A percentile compares a stretch with the other conserved stretches of the same genome.
phyloP scores from a whole-genome alignment of 2,888 invertebrate genomes.

The Malacosoma neustria region DNA sequence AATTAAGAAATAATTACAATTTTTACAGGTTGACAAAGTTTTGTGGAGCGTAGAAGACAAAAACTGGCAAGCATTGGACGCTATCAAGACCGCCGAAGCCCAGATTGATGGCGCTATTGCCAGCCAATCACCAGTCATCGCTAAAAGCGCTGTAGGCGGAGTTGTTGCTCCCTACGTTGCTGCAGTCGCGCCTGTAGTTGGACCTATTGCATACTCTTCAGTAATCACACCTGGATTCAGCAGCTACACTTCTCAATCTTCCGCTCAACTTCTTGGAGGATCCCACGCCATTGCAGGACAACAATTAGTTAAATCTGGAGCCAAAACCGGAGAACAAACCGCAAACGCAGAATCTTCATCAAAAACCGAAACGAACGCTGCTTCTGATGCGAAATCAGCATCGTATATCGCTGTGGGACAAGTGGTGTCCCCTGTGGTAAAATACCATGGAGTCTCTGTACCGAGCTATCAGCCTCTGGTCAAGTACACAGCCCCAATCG shows the following conservation, averaged over 20 bases:
- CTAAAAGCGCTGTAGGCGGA: conserved; percentile 26
- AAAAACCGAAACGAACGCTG: not conserved
- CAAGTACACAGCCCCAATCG: not conserved
- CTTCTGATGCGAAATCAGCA: not conserved
- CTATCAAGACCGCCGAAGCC: conserved; percentile 46
- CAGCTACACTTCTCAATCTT: not conserved
- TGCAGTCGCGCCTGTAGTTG: conserved; percentile 6
- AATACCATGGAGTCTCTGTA: not conserved
- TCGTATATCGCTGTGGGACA: not conserved
- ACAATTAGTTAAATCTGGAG: not conserved
- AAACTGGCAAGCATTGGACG: conserved; percentile 57
- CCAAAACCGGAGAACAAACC: not conserved
- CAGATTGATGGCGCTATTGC: conserved; percentile 43
- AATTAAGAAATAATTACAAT: conserved; percentile 18
- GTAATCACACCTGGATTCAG: conserved; percentile 14
- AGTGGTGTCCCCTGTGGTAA: not conserved
- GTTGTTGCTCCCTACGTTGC: conserved; percentile 16
- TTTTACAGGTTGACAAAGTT: conserved; percentile 26
- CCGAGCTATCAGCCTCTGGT: not conserved
- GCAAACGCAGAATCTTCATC: not conserved
- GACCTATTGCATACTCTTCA: conserved; percentile 10
- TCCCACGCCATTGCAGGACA: not conserved
- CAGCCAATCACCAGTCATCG: conserved; percentile 27
- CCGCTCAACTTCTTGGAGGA: not conserved
- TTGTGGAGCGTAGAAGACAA: conserved; percentile 52